Evolutionary conservation across 2,888 invertebrate genomes (phyloP).

Genomic region (Anoplius nigerrimus): DNA sequence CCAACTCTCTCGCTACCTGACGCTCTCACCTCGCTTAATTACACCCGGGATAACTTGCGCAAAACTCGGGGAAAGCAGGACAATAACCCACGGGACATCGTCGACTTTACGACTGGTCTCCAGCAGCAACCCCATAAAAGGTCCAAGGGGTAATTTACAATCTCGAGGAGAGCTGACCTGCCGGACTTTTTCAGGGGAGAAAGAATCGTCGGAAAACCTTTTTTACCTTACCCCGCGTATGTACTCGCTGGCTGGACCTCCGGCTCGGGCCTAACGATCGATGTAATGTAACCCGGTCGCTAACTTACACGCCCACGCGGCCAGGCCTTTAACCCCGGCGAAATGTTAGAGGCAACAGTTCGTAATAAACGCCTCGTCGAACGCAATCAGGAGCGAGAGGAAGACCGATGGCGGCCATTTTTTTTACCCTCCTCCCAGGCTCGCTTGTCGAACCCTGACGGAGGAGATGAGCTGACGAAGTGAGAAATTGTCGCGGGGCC

Average conservation of each 20-base stretch:
- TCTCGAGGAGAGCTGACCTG: constrained; percentile 33
- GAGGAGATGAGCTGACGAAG: constrained; percentile 63
- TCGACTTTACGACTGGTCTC: constrained; percentile 21
- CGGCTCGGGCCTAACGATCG: no score
- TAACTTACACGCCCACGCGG: background rate
- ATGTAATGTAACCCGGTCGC: background rate
- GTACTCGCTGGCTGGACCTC: no score
- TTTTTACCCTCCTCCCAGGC: constrained; percentile 58
- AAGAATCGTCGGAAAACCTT: no score
- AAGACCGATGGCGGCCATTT: constrained; percentile 63
- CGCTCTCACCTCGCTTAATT: constrained; percentile 2
- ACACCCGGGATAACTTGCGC: constrained; percentile 6
- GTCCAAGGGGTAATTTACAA: constrained; percentile 51
- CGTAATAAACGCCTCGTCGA: constrained; percentile 22
- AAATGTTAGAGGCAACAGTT: constrained; percentile 18
- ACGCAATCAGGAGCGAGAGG: constrained; percentile 63
- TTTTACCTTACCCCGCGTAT: no score
- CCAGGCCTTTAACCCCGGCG: background rate
- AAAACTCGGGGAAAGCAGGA: constrained; percentile 13
- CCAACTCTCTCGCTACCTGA: constrained; percentile 1
- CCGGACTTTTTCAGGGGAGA: background rate
- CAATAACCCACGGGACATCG: constrained; percentile 5
- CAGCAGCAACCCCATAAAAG: constrained; percentile 16
- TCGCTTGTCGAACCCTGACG: constrained; percentile 41
- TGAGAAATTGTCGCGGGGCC: constrained; percentile 61